Percentiles rank a stretch among this genome's conserved stretches.
Evolutionary conservation across 2,113 vertebrate genomes (phyloP).

Genomic region (Epinephelus lanceolatus): DNA sequence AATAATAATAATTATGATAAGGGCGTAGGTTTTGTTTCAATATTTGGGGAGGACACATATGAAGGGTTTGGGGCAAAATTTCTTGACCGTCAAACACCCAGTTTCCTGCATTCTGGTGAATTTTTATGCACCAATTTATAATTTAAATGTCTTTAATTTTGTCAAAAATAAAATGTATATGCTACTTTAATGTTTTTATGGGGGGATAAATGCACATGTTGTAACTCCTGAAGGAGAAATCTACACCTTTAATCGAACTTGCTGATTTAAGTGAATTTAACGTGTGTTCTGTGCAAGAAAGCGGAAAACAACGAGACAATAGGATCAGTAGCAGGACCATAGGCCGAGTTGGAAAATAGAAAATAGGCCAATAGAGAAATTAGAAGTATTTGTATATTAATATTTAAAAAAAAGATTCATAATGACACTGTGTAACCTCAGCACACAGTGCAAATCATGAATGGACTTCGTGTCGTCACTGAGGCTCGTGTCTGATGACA

Average conservation of each 20-base stretch:
- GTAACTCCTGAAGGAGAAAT: too few relatives aligned
- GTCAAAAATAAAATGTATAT: too few relatives aligned
- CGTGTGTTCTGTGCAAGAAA: not conserved
- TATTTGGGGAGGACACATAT: too few relatives aligned
- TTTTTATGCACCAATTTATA: too few relatives aligned
- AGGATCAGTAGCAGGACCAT: not conserved
- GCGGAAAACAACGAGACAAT: not conserved
- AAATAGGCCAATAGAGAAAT: too few relatives aligned
- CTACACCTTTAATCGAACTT: not conserved
- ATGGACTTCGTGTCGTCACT: not conserved
- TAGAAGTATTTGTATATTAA: not conserved
- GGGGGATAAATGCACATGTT: too few relatives aligned
- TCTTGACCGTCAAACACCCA: too few relatives aligned
- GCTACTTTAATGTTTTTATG: too few relatives aligned
- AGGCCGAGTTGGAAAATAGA: not conserved
- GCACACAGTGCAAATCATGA: not conserved
- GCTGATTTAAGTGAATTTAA: not conserved
- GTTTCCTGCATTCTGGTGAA: too few relatives aligned
- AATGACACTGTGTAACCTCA: not conserved
- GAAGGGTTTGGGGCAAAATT: too few relatives aligned
- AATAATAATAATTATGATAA: not conserved
- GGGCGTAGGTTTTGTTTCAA: too few relatives aligned
- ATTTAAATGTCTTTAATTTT: too few relatives aligned
- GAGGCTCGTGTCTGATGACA: not conserved
- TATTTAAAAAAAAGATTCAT: not conserved